Conservation (phyloP, 2,888 invertebrate genomes). For the Orchestes rusci region DNA sequence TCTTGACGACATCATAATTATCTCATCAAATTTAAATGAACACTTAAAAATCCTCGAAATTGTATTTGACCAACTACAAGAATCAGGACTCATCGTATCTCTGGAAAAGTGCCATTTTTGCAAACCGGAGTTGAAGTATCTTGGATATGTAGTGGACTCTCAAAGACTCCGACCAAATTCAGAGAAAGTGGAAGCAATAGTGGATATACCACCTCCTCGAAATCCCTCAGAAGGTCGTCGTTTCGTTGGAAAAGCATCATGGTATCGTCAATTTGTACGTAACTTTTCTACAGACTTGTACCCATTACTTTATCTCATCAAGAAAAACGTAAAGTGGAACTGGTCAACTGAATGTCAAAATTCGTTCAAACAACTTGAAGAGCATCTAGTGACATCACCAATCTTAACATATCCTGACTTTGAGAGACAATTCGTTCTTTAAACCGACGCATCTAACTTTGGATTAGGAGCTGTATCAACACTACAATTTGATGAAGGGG, state of each 20-base stretch:
- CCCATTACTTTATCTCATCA: neutral
- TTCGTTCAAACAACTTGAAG: too few species aligned
- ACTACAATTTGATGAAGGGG: neutral
- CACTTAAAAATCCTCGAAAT: neutral
- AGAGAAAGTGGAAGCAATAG: neutral
- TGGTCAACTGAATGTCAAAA: too few species aligned
- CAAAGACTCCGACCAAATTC: neutral
- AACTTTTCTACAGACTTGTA: neutral
- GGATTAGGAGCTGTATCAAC: too few species aligned
- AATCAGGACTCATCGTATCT: neutral
- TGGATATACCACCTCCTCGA: neutral
- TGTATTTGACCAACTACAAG: neutral
- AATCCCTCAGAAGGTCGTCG: conserved; percentile 1
- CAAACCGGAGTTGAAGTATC: conserved; percentile 19
- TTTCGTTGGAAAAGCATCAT: conserved; percentile 22
- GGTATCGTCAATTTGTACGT: conserved; percentile 28
- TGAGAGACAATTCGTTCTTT: neutral
- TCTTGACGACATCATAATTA: neutral
- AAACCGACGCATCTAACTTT: neutral
- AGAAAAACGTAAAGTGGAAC: too few species aligned
- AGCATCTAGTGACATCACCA: too few species aligned
- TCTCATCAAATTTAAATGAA: neutral
- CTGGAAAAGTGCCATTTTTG: neutral
- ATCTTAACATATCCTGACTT: too few species aligned
- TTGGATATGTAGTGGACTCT: conserved; percentile 24